A percentile compares a stretch with the other conserved stretches of the same genome.
These are phyloP conservation scores for Ceriagrion tenellum DNA, from an alignment of 2,888 invertebrate species.

Conservation along the genomic window DNA sequence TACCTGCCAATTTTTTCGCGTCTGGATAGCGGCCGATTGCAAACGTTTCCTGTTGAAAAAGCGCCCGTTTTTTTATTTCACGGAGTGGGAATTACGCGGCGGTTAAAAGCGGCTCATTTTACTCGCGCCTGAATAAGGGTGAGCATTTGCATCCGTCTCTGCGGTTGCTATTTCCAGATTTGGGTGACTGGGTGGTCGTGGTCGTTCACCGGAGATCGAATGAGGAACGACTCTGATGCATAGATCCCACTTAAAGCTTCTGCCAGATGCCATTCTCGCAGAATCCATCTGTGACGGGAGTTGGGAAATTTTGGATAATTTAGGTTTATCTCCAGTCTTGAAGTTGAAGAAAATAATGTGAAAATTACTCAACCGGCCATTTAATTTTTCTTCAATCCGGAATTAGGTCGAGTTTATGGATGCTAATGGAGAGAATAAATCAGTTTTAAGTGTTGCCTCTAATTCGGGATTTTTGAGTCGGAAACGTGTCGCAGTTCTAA, in stretches of 20 bases:
- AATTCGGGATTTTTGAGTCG: too few relatives aligned
- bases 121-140: not conserved
- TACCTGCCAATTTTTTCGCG: constrained; percentile 18
- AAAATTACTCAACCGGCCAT: too few relatives aligned
- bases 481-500: too few relatives aligned
- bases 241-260: not conserved
- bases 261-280: not conserved
- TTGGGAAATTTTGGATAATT: too few relatives aligned
- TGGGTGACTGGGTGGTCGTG: constrained; percentile 8
- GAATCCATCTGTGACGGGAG: too few relatives aligned
- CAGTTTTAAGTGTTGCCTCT: too few relatives aligned
- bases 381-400: too few relatives aligned
- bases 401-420: too few relatives aligned
- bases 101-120: not conserved
- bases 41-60: not conserved
- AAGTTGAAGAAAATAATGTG: too few relatives aligned
- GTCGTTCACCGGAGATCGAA: not conserved
- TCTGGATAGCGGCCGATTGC: constrained; percentile 1
- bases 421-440: too few relatives aligned
- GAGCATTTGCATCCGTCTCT: not conserved
- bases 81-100: not conserved
- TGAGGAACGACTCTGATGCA: not conserved
- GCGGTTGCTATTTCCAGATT: not conserved
- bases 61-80: not conserved
- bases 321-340: too few relatives aligned